Conservation (phyloP, 2,113 vertebrate genomes). For the Pelecanoides urinatrix region DNA sequence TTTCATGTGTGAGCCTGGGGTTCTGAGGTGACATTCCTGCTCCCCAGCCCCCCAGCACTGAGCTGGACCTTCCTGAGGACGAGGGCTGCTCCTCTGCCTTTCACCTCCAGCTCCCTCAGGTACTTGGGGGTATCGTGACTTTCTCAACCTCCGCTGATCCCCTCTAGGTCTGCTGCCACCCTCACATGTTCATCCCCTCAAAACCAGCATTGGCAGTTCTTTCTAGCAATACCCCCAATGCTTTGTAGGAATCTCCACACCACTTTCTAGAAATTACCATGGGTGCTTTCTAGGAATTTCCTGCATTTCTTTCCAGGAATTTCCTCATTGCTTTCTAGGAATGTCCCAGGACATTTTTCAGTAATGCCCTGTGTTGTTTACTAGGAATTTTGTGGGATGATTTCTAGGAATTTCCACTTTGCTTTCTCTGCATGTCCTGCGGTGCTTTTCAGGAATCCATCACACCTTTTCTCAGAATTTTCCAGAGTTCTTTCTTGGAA, state of each 20-base stretch:
- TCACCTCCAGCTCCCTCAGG: neutral
- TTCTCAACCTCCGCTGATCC: neutral
- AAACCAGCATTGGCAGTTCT: neutral
- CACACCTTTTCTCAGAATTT: neutral
- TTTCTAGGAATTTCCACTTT: neutral
- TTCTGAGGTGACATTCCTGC: neutral
- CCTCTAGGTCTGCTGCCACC: neutral
- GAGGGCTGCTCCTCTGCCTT: neutral
- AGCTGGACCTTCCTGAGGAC: neutral
- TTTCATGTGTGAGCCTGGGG: neutral
- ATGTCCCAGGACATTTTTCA: neutral
- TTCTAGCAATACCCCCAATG: neutral
- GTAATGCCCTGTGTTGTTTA: neutral
- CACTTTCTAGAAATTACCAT: neutral
- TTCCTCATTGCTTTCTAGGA: neutral
- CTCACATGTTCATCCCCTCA: neutral
- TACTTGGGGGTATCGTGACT: neutral
- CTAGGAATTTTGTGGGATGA: neutral
- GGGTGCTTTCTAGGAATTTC: neutral
- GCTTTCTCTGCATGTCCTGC: neutral
- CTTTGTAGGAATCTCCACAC: neutral
- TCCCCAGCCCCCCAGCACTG: neutral
- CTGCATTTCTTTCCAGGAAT: neutral
- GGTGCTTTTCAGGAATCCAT: neutral
- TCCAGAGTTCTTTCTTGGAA: neutral